These are phyloP conservation scores for Strix aluco DNA, from an alignment of 2,113 vertebrate species.

Conservation along the genomic window DNA sequence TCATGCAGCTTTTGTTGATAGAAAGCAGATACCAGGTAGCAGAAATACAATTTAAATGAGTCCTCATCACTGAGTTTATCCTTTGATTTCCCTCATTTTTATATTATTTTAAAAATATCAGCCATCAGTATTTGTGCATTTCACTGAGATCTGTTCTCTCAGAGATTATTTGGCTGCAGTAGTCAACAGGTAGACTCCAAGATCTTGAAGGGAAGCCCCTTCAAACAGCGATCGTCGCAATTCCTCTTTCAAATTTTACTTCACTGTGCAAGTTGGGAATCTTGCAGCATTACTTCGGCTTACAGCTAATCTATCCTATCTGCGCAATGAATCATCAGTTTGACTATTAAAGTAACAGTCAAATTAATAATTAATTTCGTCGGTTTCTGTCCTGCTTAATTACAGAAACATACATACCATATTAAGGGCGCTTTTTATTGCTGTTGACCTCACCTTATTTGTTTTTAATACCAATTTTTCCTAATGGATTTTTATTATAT, in stretches of 20 bases:
- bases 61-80: background rate
- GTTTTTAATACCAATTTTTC: background rate
- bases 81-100: background rate
- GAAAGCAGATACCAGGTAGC: background rate
- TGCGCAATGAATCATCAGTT: background rate
- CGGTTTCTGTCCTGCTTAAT: background rate
- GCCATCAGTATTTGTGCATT: background rate
- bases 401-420: background rate
- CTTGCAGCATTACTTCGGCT: background rate
- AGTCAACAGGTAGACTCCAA: background rate
- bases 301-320: background rate
- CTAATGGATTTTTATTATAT: background rate
- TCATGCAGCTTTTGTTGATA: background rate
- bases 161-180: background rate
- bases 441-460: background rate
- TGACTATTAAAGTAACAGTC: background rate
- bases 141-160: background rate
- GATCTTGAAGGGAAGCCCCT: background rate
- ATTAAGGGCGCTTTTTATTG: background rate
- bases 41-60: background rate
- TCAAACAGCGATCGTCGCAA: background rate
- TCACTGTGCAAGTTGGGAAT: background rate
- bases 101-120: background rate
- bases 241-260: background rate
- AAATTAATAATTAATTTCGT: background rate